phyloP scores from a whole-genome alignment of 53 echinoderm and acorn worm genomes.

The Holothuria scabra region DNA sequence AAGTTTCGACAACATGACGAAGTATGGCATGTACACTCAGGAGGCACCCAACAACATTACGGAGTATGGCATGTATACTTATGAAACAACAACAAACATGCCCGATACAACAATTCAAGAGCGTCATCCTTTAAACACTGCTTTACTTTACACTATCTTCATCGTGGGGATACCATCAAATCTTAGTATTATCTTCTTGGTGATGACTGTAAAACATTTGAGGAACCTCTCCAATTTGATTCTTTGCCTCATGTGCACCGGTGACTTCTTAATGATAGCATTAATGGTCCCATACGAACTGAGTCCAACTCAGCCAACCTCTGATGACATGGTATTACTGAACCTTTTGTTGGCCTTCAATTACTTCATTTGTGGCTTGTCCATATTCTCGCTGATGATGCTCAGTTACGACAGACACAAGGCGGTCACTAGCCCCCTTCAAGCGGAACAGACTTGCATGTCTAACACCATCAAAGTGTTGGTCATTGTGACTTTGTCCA shows the following conservation, averaged over 20 bases:
- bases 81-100: too few relatives aligned
- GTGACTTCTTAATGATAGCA: neutral
- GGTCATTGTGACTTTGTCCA: neutral
- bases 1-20: too few relatives aligned
- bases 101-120: too few relatives aligned
- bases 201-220: constrained; percentile 21
- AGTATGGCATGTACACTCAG: too few relatives aligned
- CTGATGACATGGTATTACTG: neutral
- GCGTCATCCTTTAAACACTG: too few relatives aligned
- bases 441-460: neutral
- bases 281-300: neutral
- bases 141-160: neutral
- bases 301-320: too few relatives aligned
- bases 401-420: constrained; percentile 27
- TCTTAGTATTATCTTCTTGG: constrained; percentile 5
- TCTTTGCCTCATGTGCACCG: neutral
- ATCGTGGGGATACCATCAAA: neutral
- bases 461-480: constrained; percentile 6
- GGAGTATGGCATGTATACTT: too few relatives aligned
- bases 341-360: neutral
- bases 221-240: constrained; percentile 13
- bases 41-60: too few relatives aligned
- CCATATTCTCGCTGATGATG: neutral
- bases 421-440: neutral
- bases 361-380: constrained; percentile 12